Evolutionary conservation across 2,113 vertebrate genomes (phyloP).

Genomic region (Ctenomys sociabilis): DNA sequence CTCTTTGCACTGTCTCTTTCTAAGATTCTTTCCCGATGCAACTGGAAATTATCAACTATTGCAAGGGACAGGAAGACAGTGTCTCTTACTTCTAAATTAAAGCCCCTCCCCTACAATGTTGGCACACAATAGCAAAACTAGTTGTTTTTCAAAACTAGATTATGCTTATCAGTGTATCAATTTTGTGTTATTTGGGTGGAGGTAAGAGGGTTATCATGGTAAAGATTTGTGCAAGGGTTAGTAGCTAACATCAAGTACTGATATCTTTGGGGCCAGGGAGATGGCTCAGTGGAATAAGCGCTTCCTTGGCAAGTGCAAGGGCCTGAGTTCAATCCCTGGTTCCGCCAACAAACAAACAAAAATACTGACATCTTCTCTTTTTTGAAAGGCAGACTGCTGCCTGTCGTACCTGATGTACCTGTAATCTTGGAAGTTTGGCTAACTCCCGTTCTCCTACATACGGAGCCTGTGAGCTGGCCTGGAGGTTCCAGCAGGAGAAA

Average conservation of each 20-base stretch:
- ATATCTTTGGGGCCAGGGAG: too few species aligned
- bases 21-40: neutral
- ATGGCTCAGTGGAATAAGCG: too few species aligned
- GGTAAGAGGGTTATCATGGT: neutral
- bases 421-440: neutral
- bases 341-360: too few species aligned
- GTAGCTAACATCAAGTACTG: neutral
- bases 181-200: neutral
- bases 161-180: neutral
- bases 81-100: neutral
- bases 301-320: too few species aligned
- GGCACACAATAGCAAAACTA: neutral
- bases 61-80: neutral
- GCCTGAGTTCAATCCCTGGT: too few species aligned
- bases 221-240: neutral
- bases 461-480: neutral
- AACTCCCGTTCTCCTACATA: neutral
- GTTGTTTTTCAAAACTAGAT: neutral
- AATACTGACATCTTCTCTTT: neutral
- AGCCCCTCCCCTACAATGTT: neutral
- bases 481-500: neutral
- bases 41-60: neutral
- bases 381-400: neutral
- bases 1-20: neutral
- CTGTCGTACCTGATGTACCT: neutral